phyloP scores from a whole-genome alignment of 2,888 invertebrate species.

The Troglohyphantes excavatus region DNA sequence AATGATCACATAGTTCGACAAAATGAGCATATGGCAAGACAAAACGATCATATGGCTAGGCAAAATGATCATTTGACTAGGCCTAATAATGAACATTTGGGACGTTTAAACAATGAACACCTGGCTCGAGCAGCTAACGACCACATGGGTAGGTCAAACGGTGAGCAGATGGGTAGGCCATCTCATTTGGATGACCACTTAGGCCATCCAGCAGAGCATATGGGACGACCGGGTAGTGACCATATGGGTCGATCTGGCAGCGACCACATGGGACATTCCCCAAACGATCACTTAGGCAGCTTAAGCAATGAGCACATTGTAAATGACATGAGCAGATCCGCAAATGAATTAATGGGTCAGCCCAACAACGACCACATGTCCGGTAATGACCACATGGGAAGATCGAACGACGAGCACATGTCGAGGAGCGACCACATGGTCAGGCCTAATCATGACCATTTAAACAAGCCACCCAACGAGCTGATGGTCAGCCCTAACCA shows the following conservation, averaged over 20 bases:
- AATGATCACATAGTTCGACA: constrained; percentile 44
- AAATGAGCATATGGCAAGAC: constrained; percentile 45
- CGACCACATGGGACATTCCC: constrained; percentile 57
- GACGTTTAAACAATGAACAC: constrained; percentile 53
- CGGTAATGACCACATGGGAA: constrained; percentile 53
- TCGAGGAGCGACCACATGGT: constrained; percentile 46
- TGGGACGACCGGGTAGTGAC: constrained; percentile 49
- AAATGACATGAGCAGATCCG: constrained; percentile 60
- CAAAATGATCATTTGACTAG: constrained; percentile 57
- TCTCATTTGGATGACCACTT: constrained; percentile 51
- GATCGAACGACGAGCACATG: constrained; percentile 65
- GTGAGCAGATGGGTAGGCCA: constrained; percentile 52
- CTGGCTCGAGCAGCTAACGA: constrained; percentile 51
- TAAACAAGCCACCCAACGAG: constrained; percentile 55
- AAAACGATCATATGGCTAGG: constrained; percentile 56
- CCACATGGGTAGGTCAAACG: constrained; percentile 54
- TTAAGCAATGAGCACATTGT: constrained; percentile 69
- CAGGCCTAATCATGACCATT: constrained; percentile 68
- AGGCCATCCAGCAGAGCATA: constrained; percentile 24
- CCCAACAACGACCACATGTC: constrained; percentile 61
- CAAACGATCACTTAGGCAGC: constrained; percentile 67
- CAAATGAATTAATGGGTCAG: constrained; percentile 53
- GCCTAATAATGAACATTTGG: constrained; percentile 38
- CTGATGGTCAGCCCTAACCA: constrained; percentile 59
- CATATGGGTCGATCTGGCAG: constrained; percentile 38